Conservation (phyloP, 2,797 vertebrate genomes). For the Ispidina picta region DNA sequence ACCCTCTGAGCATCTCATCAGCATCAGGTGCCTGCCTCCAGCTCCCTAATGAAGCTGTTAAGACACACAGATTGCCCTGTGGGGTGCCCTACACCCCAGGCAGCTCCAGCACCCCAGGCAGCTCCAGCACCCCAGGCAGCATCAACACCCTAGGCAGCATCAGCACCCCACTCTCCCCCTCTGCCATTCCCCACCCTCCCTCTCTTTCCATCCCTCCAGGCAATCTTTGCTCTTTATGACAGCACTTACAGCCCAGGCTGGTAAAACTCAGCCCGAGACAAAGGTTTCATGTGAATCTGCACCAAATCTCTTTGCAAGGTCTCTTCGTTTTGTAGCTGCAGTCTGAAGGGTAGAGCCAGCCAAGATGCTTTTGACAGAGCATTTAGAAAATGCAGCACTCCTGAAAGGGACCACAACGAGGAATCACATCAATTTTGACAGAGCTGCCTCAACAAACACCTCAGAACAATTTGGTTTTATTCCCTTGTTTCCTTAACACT, state of each 20-base stretch:
- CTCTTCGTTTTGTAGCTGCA: neutral
- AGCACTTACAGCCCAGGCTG: neutral
- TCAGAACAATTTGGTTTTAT: neutral
- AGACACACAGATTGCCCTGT: fast-evolving
- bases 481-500: neutral
- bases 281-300: neutral
- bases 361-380: neutral
- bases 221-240: neutral
- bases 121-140: neutral
- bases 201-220: neutral
- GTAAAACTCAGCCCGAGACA: neutral
- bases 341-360: neutral
- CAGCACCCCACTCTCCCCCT: neutral
- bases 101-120: neutral
- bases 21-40: neutral
- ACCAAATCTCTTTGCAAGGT: neutral
- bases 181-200: neutral
- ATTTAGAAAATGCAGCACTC: neutral
- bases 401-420: neutral
- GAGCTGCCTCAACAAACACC: neutral
- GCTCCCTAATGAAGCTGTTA: neutral
- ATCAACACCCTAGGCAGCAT: neutral
- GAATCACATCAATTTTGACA: neutral
- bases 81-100: neutral
- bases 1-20: neutral